Percentiles rank a stretch among this genome's conserved stretches.
phyloP scores from a whole-genome alignment of 2,113 vertebrate genomes.

The Neogobius melanostomus region DNA sequence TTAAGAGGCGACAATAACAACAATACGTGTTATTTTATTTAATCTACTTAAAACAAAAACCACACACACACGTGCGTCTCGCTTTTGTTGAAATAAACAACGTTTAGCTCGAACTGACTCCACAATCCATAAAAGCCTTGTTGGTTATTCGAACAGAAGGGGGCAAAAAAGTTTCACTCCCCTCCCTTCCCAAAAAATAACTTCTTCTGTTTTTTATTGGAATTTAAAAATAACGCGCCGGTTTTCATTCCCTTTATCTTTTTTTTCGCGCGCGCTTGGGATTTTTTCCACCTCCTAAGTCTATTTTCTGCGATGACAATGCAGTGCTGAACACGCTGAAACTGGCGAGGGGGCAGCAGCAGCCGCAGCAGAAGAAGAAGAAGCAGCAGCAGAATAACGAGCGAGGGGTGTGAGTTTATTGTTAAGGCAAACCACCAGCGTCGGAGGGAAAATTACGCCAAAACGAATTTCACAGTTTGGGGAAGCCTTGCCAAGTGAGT shows the following conservation, averaged over 20 bases:
- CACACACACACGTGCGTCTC: too few relatives aligned
- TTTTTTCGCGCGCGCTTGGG: slow-evolving; percentile 41
- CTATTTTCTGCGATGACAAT: slow-evolving; percentile 29
- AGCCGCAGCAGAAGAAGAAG: slow-evolving; percentile 16
- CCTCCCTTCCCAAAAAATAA: neutral
- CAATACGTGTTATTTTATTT: too few relatives aligned
- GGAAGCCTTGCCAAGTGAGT: slow-evolving; percentile 50
- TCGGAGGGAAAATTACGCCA: slow-evolving; percentile 52
- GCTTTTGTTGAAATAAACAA: too few relatives aligned
- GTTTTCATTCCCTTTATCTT: neutral
- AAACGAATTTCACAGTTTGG: slow-evolving; percentile 65
- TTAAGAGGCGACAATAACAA: too few relatives aligned
- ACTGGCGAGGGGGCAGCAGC: slow-evolving; percentile 22
- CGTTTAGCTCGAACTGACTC: too few relatives aligned
- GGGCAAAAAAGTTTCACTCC: neutral
- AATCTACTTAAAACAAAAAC: too few relatives aligned
- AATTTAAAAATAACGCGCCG: slow-evolving; percentile 2
- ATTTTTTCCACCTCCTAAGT: slow-evolving; percentile 15
- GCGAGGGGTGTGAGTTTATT: slow-evolving; percentile 52
- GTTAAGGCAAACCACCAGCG: slow-evolving; percentile 52
- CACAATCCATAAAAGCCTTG: too few relatives aligned
- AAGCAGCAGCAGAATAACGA: slow-evolving; percentile 25
- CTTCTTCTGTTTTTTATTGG: slow-evolving; percentile 16
- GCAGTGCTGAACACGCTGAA: slow-evolving; percentile 20
- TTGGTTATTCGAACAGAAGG: neutral